Base-by-base conservation (phyloP, 1,140 invertebrate genomes). In the Theocolax elegans region DNA sequence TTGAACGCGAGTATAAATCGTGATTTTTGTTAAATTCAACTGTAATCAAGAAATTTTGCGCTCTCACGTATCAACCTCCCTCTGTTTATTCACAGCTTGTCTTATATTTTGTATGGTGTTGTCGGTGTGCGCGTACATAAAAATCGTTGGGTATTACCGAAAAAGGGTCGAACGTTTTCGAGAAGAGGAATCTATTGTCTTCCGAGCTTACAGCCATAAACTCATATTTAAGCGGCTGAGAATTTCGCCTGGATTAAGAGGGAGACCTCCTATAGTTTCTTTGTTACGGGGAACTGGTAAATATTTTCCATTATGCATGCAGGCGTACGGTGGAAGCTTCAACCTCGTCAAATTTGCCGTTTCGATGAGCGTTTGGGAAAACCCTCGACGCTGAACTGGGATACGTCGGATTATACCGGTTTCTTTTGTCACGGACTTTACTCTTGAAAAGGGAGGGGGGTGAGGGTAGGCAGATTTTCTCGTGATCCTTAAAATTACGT, bases 181-280 rank as follows among this genome's bases (percentile, higher is more conserved):
- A n/a, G n/a, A n/a, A n/a, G n/a, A n/a, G n/a, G n/a, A n/a, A n/a
- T n/a, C n/a, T n/a, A n/a, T n/a, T n/a, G n/a, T n/a, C n/a, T n/a
- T n/a, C n/a, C n/a, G n/a, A n/a, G n/a, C n/a, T n/a, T n/a, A n/a
- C n/a, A n/a, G n/a, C n/a, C n/a, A n/a, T n/a, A 78, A 81, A 73
- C 76, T 54, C 73, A 15, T 31, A 49, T 75, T 72, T 68, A 76
- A 76, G 67, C 54, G 65, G 60, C 67, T 71, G 56, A 53, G 64
- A 76, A 74, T 77, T 75, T 64, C 19, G 23, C 69, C 27, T 56
- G 71, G 71, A 82, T 82, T 79, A 80, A 77, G 72, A 72, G 72
- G 67, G 31, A 51, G 27, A 35, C 4, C 4, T 17, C 7, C n/a
- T 44, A 23, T 42, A 67, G 63, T 65, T 70, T 71, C 73, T 60